These are phyloP conservation scores for Cyanoderma ruficeps DNA, from an alignment of 2,113 vertebrate genomes.

Conservation along the genomic window DNA sequence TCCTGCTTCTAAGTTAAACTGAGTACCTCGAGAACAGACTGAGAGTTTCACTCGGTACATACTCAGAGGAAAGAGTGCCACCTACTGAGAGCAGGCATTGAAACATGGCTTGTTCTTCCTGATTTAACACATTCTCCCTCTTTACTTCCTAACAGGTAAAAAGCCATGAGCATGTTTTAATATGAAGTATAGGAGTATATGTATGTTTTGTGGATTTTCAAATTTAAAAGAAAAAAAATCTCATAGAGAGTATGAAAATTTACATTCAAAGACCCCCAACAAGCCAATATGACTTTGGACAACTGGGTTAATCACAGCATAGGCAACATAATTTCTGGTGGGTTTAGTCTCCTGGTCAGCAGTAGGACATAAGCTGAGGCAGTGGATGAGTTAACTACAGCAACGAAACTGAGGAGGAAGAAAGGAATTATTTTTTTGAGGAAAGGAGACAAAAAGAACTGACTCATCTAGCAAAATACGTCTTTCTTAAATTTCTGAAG, in stretches of 20 bases:
- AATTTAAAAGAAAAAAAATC: neutral
- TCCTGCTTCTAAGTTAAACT: neutral
- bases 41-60: constrained; percentile 15
- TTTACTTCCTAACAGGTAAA: neutral
- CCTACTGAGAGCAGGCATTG: constrained; percentile 54
- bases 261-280: neutral
- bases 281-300: neutral
- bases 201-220: neutral
- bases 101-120: constrained; percentile 9
- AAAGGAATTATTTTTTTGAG: neutral
- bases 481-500: neutral
- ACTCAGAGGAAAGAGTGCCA: constrained; percentile 69
- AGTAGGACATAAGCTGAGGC: neutral
- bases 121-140: neutral
- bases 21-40: neutral
- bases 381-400: neutral
- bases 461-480: neutral
- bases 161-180: neutral
- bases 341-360: neutral
- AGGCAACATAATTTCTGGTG: neutral
- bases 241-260: neutral
- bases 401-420: neutral
- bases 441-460: neutral
- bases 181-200: neutral
- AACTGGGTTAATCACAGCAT: neutral